Percentiles rank a stretch among this genome's conserved stretches.
These are phyloP conservation scores for Bombus turneri DNA, from an alignment of 1,140 invertebrate genomes.

Conservation along the genomic window DNA sequence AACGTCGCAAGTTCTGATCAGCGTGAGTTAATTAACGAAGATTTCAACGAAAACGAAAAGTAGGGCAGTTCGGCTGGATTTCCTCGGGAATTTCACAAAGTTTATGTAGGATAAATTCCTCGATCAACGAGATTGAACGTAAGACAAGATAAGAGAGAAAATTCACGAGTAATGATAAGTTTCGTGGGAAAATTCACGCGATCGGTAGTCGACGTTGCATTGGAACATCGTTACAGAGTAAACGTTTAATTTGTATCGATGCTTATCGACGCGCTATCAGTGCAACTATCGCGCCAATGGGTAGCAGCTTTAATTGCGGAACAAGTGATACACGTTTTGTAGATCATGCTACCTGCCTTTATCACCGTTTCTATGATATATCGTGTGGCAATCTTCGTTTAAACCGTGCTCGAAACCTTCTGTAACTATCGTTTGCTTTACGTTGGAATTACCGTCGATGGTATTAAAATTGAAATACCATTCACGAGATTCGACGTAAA, in stretches of 20 bases:
- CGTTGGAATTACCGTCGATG: not conserved
- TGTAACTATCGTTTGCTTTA: not conserved
- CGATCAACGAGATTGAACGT: not conserved
- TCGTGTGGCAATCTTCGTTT: constrained; percentile 32
- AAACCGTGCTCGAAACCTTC: constrained; percentile 15
- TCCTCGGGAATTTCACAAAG: not conserved
- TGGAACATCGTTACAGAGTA: no score
- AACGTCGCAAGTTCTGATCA: not conserved
- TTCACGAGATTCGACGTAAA: not conserved
- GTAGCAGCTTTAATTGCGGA: constrained; percentile 72
- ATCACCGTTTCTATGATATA: constrained; percentile 45
- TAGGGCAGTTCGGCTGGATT: not conserved
- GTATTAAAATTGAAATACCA: constrained; percentile 35
- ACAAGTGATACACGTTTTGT: constrained; percentile 47
- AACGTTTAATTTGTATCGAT: constrained; percentile 68
- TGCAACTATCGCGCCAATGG: constrained; percentile 54
- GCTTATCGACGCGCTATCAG: constrained; percentile 67
- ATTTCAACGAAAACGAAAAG: not conserved
- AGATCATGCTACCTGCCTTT: not conserved
- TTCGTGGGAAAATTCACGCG: constrained; percentile 30
- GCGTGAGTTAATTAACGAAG: not conserved
- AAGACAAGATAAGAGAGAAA: not conserved
- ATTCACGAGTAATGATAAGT: not conserved
- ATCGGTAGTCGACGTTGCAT: not conserved
- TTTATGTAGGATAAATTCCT: not conserved